Conservation (phyloP, 1,140 invertebrate species). For the Conopomorpha cramerella region DNA sequence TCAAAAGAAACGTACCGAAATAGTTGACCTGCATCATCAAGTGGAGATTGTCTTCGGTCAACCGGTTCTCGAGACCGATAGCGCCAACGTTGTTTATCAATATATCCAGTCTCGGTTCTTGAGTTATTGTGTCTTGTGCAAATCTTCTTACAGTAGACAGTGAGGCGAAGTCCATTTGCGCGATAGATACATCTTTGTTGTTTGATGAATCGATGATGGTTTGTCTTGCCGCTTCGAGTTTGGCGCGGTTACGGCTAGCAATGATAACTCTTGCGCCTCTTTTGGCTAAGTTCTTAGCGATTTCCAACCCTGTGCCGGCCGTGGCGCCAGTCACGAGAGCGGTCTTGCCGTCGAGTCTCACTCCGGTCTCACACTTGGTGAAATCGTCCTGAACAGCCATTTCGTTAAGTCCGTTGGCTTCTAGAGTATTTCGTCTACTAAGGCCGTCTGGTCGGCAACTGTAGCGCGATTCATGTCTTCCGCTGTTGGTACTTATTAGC, state of each 20-base stretch:
- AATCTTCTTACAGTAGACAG: constrained; percentile 26
- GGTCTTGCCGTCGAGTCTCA: constrained; percentile 65
- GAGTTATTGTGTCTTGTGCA: constrained; percentile 27
- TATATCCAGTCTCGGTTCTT: constrained; percentile 62
- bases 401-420: too few species aligned
- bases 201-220: constrained; percentile 22
- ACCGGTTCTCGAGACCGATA: constrained; percentile 10
- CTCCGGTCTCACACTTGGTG: too few species aligned
- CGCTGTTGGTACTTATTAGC: too few species aligned
- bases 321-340: constrained; percentile 80
- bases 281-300: constrained; percentile 67
- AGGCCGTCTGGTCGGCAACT: too few species aligned
- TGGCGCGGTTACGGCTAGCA: constrained; percentile 66
- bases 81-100: constrained; percentile 76
- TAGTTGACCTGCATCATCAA: constrained; percentile 68
- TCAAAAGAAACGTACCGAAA: constrained; percentile 70
- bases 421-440: too few species aligned
- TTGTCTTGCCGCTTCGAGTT: constrained; percentile 46
- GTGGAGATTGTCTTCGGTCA: constrained; percentile 66
- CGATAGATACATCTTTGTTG: constrained; percentile 22
- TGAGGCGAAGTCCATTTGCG: constrained; percentile 26
- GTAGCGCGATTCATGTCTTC: too few species aligned
- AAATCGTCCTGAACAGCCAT: too few species aligned
- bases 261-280: constrained; percentile 68
- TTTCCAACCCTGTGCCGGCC: constrained; percentile 81